Evolutionary conservation across 2,888 invertebrate genomes (phyloP), one percentile per base, ranked within the genome.

Genomic region (Oscheius sp.): DNA sequence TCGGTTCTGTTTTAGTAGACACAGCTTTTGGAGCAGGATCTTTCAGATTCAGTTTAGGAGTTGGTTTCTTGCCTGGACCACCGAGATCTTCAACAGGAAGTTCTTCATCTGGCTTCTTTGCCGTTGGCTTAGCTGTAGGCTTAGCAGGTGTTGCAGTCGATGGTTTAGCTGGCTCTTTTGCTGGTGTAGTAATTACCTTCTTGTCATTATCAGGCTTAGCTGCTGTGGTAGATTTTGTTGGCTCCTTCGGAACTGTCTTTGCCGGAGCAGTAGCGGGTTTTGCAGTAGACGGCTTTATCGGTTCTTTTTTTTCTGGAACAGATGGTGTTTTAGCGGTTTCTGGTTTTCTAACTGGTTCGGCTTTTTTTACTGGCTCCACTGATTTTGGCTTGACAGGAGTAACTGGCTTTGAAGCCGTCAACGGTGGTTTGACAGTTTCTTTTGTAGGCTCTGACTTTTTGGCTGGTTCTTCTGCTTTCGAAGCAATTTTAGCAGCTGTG

Each of bases 41-140:
- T 45, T 71, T 64, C 41, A 38, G 20, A 33, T 64, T 45, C 44
- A 56, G 28, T 20, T 45, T 56, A 1, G 56, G 32, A 24, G 69
- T 72, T 0, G 77, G 75, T 28, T 71, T 67, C 44, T 75, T 77
- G 9, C 49, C 44, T 33, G 75, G 75, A 6, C 64, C 71, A n/a
- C 71, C 67, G 0, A 77, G 24, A 6, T 71, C 66, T 8, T 77
- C 73, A 8, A 56, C 70, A 4, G 74, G 68, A 5, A 73, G 50
- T 36, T 78, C 76, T 61, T 44, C 74, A 59, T 63, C 74, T 56
- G 61, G 61, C 28, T 22, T 47, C 12, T 63, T 45, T 2, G 36
- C 9, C 12, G 30, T 24, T 22, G 44, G 5, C 20, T 49, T 38
- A 1, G 17, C 32, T 17, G 49, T 44, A 22, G 66, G 59, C 41